Conservation (phyloP, 2,797 vertebrate genomes). For the Cygnus olor region DNA sequence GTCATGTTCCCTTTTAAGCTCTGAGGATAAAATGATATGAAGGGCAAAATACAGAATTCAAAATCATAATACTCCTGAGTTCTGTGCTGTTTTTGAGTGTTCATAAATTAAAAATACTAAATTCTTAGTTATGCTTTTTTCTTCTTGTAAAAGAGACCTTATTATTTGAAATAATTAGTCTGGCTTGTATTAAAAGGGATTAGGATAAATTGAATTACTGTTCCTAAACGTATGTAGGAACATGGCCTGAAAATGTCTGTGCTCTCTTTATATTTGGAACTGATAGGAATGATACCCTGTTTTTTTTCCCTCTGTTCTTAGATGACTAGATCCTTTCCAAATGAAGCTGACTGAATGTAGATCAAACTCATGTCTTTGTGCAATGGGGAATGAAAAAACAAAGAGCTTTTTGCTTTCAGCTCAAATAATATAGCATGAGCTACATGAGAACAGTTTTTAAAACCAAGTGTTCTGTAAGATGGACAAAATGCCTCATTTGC, state of each 20-base stretch:
- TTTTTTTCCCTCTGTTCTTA: background rate
- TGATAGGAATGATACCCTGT: background rate
- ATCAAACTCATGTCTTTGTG: background rate
- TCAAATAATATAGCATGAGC: background rate
- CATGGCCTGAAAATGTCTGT: background rate
- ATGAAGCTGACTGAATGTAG: background rate
- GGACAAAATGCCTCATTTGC: background rate
- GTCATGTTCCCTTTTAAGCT: rapidly evolving
- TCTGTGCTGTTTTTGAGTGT: background rate
- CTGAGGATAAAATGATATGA: background rate
- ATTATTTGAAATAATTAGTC: background rate
- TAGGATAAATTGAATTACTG: background rate
- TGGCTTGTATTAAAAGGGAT: background rate
- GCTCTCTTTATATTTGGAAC: background rate
- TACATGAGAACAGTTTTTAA: background rate
- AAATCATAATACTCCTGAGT: background rate
- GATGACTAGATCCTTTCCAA: background rate
- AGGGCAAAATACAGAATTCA: background rate
- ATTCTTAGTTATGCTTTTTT: background rate
- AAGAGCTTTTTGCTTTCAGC: background rate
- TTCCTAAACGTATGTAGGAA: background rate
- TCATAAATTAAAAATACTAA: background rate
- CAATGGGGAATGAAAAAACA: background rate
- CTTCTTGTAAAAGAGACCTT: background rate
- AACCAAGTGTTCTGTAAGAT: background rate